These are phyloP conservation scores for Gephyroberyx darwinii DNA, from an alignment of 2,797 vertebrate species.

Conservation along the genomic window DNA sequence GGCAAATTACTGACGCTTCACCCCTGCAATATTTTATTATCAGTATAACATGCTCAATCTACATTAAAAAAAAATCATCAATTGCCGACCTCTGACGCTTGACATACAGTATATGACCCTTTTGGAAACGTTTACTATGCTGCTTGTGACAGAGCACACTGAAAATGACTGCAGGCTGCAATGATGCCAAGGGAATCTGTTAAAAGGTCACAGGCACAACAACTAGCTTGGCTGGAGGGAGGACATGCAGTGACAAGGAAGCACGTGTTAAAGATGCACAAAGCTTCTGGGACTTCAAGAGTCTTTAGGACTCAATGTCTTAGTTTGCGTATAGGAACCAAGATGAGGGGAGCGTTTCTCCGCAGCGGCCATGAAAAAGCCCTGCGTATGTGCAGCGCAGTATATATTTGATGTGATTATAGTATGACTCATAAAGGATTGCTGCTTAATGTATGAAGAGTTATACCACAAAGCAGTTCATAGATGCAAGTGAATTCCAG, in stretches of 20 bases:
- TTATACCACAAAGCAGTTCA: slow-evolving; percentile 45
- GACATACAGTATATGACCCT: slow-evolving; percentile 67
- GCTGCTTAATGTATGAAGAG: slow-evolving; percentile 52
- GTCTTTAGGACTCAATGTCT: slow-evolving; percentile 51
- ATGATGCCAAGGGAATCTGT: slow-evolving; percentile 73
- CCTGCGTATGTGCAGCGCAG: background rate
- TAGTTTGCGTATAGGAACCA: slow-evolving; percentile 47
- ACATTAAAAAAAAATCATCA: slow-evolving; percentile 42
- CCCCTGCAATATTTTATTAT: slow-evolving; percentile 48
- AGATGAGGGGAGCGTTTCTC: slow-evolving; percentile 13
- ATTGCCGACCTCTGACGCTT: slow-evolving; percentile 42
- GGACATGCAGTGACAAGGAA: slow-evolving; percentile 70
- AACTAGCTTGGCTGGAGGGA: slow-evolving; percentile 71
- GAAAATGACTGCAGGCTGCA: slow-evolving; percentile 78
- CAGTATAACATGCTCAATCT: slow-evolving; percentile 45
- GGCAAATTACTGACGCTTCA: slow-evolving; percentile 52
- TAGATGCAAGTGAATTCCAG: slow-evolving; percentile 64
- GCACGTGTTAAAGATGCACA: slow-evolving; percentile 65
- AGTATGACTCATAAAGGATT: slow-evolving; percentile 56
- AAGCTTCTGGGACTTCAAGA: slow-evolving; percentile 56
- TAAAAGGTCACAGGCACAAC: slow-evolving; percentile 80
- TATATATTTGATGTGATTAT: slow-evolving; percentile 54
- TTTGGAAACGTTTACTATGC: slow-evolving; percentile 76
- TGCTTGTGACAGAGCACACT: slow-evolving; percentile 67
- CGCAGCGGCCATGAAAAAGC: slow-evolving; percentile 25